A percentile compares a stretch with the other conserved stretches of the same genome.
Evolutionary conservation across 1,140 invertebrate genomes (phyloP).

Genomic region (Stegodyphus mimosarum): DNA sequence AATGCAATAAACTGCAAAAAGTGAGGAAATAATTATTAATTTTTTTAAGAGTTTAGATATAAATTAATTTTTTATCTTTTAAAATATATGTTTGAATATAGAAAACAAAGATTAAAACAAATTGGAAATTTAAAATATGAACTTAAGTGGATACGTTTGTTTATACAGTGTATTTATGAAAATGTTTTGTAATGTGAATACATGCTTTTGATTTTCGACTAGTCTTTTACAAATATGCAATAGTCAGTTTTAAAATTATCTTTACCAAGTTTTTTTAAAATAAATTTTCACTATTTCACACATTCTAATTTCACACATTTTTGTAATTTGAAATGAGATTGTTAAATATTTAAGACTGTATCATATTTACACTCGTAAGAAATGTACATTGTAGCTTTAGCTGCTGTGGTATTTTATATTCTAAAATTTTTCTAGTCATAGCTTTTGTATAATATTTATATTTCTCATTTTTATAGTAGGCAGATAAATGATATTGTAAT

Average conservation of each 20-base stretch:
- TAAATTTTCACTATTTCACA: not conserved
- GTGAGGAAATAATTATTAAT: too few relatives aligned
- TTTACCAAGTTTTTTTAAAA: not conserved
- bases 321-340: not conserved
- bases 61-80: too few relatives aligned
- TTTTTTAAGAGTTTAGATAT: too few relatives aligned
- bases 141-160: too few relatives aligned
- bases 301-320: not conserved
- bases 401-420: conserved; percentile 26
- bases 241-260: not conserved
- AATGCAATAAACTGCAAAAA: too few relatives aligned
- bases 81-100: too few relatives aligned
- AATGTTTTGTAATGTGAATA: not conserved
- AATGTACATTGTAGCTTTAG: conserved; percentile 18
- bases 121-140: too few relatives aligned
- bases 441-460: conserved; percentile 55
- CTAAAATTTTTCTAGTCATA: conserved; percentile 52
- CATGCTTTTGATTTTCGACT: not conserved
- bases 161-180: too few relatives aligned
- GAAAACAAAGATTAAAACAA: too few relatives aligned
- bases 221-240: too few relatives aligned
- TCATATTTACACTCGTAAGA: not conserved
- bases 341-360: not conserved
- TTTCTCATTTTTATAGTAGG: conserved; percentile 8
- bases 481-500: conserved; percentile 2